phyloP scores from a whole-genome alignment of 2,888 invertebrate genomes.

The Drosophila merina region DNA sequence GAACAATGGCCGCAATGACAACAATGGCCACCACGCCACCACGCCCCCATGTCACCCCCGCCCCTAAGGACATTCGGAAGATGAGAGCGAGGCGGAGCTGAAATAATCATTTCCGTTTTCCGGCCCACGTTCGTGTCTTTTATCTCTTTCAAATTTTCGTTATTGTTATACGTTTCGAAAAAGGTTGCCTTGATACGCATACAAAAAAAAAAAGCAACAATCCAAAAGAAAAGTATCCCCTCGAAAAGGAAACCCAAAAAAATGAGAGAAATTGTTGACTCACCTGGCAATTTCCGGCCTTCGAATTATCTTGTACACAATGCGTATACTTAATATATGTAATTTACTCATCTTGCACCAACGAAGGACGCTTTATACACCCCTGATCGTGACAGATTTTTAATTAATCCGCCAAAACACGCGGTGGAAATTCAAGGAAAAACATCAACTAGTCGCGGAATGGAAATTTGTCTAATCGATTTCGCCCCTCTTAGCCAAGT shows the following conservation, averaged over 20 bases:
- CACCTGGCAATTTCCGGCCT: slow-evolving; percentile 74
- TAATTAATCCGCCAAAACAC: slow-evolving; percentile 61
- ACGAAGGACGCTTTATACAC: slow-evolving; percentile 27
- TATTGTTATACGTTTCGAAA: slow-evolving; percentile 72
- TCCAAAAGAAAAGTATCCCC: slow-evolving; percentile 32
- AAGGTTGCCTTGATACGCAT: slow-evolving; percentile 68
- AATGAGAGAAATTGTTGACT: slow-evolving; percentile 60
- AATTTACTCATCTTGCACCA: slow-evolving; percentile 46
- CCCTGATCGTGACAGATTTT: slow-evolving; percentile 66
- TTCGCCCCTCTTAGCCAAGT: slow-evolving; percentile 40
- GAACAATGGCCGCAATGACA: slow-evolving; percentile 73
- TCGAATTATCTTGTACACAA: slow-evolving; percentile 52
- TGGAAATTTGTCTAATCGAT: slow-evolving; percentile 39
- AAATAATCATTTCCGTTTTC: slow-evolving; percentile 79
- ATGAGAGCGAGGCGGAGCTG: slow-evolving; percentile 50
- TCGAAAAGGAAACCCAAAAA: slow-evolving; percentile 31
- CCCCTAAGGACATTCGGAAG: slow-evolving; percentile 12
- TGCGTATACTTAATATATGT: slow-evolving; percentile 62
- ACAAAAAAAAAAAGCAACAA: slow-evolving; percentile 1
- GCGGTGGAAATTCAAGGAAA: slow-evolving; percentile 6
- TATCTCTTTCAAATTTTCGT: slow-evolving; percentile 76
- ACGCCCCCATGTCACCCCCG: slow-evolving; percentile 17
- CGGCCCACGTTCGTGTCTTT: slow-evolving; percentile 68
- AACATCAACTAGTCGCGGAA: slow-evolving; percentile 47
- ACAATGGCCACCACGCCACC: slow-evolving; percentile 48